Base-by-base conservation (phyloP, 2,888 invertebrate species). In the Eristalinus aeneus region DNA sequence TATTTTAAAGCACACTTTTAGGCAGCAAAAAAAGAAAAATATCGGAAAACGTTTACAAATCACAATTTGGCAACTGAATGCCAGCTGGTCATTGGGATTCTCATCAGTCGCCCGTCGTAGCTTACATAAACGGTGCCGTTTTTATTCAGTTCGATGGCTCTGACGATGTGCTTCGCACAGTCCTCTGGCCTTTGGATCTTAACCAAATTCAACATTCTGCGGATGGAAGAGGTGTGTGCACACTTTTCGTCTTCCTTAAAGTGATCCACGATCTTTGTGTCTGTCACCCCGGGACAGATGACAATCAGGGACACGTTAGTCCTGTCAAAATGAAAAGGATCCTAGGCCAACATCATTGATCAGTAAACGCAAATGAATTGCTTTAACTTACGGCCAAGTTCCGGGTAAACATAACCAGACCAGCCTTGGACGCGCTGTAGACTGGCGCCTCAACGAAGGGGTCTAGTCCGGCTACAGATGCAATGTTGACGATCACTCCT, bases 361-460 rank as follows among this genome's bases (percentile, higher is more conserved):
- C 5, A 16, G 16, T 20, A n/a, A 5, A n/a, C 20, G 32, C 4
- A 1, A 34, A 31, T 31, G 16, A n/a, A 27, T 27, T 12, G 11
- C 16, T 5, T 27, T 0, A 36, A 73, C 89, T 80, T 88, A 93
- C 93, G 46, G 90, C 89, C 67, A 93, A 75, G 2, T 89, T 80
- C 11, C 91, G 90, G 0, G 91, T 92, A 67, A 93, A 92, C 9
- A 92, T 90, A n/a, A 92, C 89, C 1, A 93, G 91, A 0, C 92
- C 93, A 3, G 90, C 90, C 76, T 93, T 93, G 39, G 91, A 89
- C 0, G 92, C 93, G 22, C 90, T 89, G 88, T 93, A 93, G 27
- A 92, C 89, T n/a, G 92, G 85, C 83, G 90, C 78, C 12, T 86
- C 20, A 0, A 89, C 46, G 0, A 88, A 82, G 0, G 90, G 89